Base-by-base conservation (phyloP, 2,113 vertebrate genomes). In the Chitala chitala region DNA sequence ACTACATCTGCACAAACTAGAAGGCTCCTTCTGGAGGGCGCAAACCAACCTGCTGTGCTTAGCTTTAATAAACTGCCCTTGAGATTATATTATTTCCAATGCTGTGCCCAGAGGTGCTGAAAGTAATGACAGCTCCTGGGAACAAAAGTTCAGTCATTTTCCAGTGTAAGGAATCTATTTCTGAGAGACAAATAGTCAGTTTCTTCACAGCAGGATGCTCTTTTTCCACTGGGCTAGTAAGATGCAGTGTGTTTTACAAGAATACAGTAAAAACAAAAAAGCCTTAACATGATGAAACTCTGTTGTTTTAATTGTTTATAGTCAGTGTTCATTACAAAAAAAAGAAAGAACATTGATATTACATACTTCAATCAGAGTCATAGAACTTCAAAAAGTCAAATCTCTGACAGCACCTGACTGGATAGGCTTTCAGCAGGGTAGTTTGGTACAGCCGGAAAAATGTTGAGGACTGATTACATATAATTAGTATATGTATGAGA, bases 111-210 rank as follows among this genome's bases (percentile, higher is more conserved):
- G 80, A 82, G 82, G 82, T 84, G 68, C 80, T 82, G 79, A 29
- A 65, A 75, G 72, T 84, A 84, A 82, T 82, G 74, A 82, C 74
- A 72, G 77, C 82, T 78, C 82, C 81, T 79, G 82, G 82, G 82
- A 71, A 71, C 31, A 8, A 74, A n/a, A 77, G 78, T 77, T 71
- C 75, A 74, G 69, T 78, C 69, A 76, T 73, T 72, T 71, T 77
- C 73, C 44, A 58, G 66, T 72, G 76, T 76, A 80, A 76, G 72
- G 78, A 78, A 76, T 64, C 76, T 73, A 48, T 69, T 65, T 68
- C 51, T 74, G 61, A 55, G 73, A 66, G 63, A 61, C 73, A 74
- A 74, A 55, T 46, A 66, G 61, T 66, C 69, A 40, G 24, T 74
- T 64, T 55, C 63, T 64, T 66, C 36, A 55, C 46, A 68, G 53